Base-by-base conservation (phyloP, 2,888 invertebrate genomes). In the Idaea dimidiata region DNA sequence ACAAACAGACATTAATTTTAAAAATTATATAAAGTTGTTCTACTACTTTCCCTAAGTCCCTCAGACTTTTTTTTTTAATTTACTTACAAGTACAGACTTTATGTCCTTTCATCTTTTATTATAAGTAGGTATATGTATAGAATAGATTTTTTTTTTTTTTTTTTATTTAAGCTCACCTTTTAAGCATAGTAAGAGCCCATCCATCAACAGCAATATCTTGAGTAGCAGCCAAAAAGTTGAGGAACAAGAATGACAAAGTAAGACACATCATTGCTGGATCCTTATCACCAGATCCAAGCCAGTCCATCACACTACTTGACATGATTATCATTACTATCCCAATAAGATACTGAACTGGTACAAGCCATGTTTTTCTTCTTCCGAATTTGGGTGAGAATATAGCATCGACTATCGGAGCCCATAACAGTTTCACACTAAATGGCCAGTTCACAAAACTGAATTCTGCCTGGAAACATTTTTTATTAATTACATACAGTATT, bases 151-250 rank as follows among this genome's bases (percentile, higher is more conserved):
- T 5, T 1, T 18, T n/a, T 54, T 1, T 1, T 7, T n/a, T 54
- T 10, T n/a, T 54, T 54, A 54, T 3, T 56, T 53, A 17, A 31
- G 56, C 54, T 70, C 80, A 97, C 95, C 97, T 96, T 79, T 98
- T 97, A 1, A 99, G 93, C 98, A 99, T 99, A 0, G 99, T 99
- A 14, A 99, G 93, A 0, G 99, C 99, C 99, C 99, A 99, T 18
- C 99, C 99, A 92, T 99, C 99, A 0, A 99, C 99, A 16, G 99
- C 99, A 79, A 99, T 99, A 86, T 99, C 99, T 92, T 99, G 99
- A 1, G 99, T 99, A 1, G 99, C 99, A 6, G 99, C 99, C 75
- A 99, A 93, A 80, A 99, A 99, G 81, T 99, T 99, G 3, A 99
- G 93, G 62, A 95, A 93, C 83, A 99, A 97, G 89, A 99, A 99